phyloP scores from a whole-genome alignment of 2,113 vertebrate genomes.

The Chrysochloris asiatica region DNA sequence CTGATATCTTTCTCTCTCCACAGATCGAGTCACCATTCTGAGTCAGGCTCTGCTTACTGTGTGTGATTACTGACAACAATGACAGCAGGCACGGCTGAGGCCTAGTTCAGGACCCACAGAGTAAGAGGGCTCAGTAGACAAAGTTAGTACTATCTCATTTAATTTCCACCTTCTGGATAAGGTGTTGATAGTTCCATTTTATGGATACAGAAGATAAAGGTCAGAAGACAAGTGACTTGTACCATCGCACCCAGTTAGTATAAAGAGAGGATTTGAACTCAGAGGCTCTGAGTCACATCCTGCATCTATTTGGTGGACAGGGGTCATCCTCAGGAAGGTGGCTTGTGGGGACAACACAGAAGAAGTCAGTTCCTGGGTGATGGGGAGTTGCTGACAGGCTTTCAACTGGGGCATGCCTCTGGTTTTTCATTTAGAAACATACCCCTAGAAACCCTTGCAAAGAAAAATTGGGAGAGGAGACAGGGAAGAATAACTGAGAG shows the following conservation, averaged over 20 bases:
- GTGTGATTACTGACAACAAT: too few relatives aligned
- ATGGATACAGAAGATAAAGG: not conserved
- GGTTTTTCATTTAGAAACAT: not conserved
- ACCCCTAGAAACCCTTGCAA: not conserved
- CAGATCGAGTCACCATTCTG: not conserved
- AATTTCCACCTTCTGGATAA: too few relatives aligned
- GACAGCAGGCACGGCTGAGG: accelerated
- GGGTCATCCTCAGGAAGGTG: not conserved
- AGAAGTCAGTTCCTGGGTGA: not conserved
- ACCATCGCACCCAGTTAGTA: not conserved
- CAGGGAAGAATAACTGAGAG: not conserved
- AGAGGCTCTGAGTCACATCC: not conserved
- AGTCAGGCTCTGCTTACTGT: not conserved
- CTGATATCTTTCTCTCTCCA: not conserved
- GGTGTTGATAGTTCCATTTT: not conserved
- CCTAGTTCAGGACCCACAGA: not conserved
- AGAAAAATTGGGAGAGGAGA: not conserved
- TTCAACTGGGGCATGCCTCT: not conserved
- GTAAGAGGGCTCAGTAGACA: not conserved
- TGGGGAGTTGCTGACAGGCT: not conserved
- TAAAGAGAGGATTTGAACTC: not conserved
- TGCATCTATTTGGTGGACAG: not conserved
- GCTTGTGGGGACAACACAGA: not conserved
- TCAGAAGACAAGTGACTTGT: not conserved
- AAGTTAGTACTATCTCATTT: not conserved